Percentiles rank a stretch among this genome's conserved stretches.
phyloP scores from a whole-genome alignment of 2,888 invertebrate genomes.

The Tinea trinotella region DNA sequence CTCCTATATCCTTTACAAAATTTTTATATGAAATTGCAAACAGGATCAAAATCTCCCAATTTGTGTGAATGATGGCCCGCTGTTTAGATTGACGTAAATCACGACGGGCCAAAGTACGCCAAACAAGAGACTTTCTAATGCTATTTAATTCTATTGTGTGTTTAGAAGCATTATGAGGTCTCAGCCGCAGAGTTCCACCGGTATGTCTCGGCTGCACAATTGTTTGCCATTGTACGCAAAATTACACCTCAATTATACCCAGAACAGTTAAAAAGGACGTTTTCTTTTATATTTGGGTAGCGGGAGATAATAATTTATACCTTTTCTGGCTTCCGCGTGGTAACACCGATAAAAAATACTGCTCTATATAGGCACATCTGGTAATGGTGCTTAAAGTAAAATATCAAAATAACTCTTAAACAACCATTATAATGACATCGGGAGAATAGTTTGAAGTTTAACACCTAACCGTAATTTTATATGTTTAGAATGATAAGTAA shows the following conservation, averaged over 20 bases:
- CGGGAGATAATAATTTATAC: slow-evolving; percentile 52
- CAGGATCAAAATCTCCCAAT: slow-evolving; percentile 31
- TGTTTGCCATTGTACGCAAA: slow-evolving; percentile 47
- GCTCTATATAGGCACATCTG: background rate
- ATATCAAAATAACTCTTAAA: background rate
- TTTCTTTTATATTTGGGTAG: slow-evolving; percentile 41
- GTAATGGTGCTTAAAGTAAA: too few relatives aligned
- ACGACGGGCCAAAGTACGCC: slow-evolving; percentile 38
- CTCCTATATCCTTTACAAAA: background rate
- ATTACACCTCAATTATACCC: slow-evolving; percentile 59
- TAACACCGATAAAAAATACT: slow-evolving; percentile 22
- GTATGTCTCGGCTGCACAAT: slow-evolving; percentile 37
- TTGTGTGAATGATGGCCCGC: slow-evolving; percentile 34
- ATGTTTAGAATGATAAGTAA: too few relatives aligned
- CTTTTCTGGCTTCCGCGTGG: slow-evolving; percentile 48
- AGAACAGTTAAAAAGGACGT: slow-evolving; percentile 39
- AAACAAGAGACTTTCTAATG: slow-evolving; percentile 52
- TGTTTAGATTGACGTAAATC: slow-evolving; percentile 51
- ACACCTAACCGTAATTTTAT: too few relatives aligned
- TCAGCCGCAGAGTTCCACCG: slow-evolving; percentile 31
- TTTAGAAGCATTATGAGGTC: slow-evolving; percentile 30
- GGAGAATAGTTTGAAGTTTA: too few relatives aligned
- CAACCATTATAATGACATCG: too few relatives aligned
- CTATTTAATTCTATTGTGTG: slow-evolving; percentile 42
- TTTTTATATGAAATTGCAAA: background rate